Base-by-base conservation (phyloP, 92 coral and sea anemone species). In the Porites rus region DNA sequence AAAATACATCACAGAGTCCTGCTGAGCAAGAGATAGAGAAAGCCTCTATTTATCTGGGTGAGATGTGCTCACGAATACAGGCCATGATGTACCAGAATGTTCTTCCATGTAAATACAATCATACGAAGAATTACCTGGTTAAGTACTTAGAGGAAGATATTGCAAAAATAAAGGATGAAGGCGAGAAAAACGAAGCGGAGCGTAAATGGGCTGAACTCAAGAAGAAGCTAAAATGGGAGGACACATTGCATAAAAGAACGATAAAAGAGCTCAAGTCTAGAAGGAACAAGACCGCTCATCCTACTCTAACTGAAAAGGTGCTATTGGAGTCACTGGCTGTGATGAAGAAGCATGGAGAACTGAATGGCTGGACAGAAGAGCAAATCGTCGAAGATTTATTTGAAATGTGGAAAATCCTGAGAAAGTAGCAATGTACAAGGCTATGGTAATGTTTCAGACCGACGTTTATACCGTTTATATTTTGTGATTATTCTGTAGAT, bases 221-320 rank as follows among this genome's bases (percentile, higher is more conserved):
- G 58, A 61, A 2, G 19, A 76, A 75, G 38, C 53, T 88, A 9
- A 76, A 38, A 0, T 88, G 91, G 91, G 67, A 82, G 19, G 91
- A 82, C 3, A 52, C 64, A 4, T 81, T 28, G 38, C 38, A 75
- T 10, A 87, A 81, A 67, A 78, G 75, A 20, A 74, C 74, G 0
- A 88, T 88, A 83, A 82, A 75, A 75, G 65, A 87, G 54, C 91
- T 88, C 13, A 83, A 82, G n/a, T 82, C 75, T 5, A 81, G 87
- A 62, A 38, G 69, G 3, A 82, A 82, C 50, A 24, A 50, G 22
- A 87, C 75, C 25, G 88, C 88, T 6, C 88, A 76, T 76, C 84
- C 88, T 2, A 25, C 17, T 2, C 83, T 2, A 38, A 28, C 2
- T 28, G 38, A 28, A 28, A 28, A 28, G 38, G 38, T 28, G 38